phyloP scores from a whole-genome alignment of 2,888 invertebrate genomes.

The Drosophila putrida region DNA sequence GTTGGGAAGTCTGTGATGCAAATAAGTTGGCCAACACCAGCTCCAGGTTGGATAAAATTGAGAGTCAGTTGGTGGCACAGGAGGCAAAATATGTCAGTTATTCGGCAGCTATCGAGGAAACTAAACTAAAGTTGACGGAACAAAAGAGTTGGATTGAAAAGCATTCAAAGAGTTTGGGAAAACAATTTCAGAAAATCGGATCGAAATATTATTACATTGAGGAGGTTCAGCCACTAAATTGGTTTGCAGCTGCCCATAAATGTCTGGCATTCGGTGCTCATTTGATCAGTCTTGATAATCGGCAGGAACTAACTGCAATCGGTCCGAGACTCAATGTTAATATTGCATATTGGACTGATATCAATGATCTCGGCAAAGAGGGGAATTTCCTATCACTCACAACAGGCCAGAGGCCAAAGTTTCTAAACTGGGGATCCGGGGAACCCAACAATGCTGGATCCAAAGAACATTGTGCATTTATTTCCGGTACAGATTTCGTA shows the following conservation, averaged over 20 bases:
- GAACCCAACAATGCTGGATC: conserved; percentile 16
- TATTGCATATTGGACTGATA: conserved; percentile 20
- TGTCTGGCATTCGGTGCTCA: conserved; percentile 13
- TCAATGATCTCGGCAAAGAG: conserved; percentile 12
- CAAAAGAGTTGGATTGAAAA: not conserved
- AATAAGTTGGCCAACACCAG: conserved; percentile 6
- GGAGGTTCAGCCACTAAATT: conserved; percentile 2
- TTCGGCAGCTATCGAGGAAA: conserved; percentile 6
- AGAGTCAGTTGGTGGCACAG: conserved; percentile 11
- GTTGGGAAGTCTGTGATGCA: conserved; percentile 15
- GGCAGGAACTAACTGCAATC: conserved; percentile 20
- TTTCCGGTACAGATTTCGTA: rapidly evolving
- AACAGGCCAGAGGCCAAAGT: conserved; percentile 12
- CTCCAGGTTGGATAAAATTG: conserved; percentile 23
- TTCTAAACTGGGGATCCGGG: not conserved
- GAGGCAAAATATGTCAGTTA: not conserved
- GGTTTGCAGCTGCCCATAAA: conserved; percentile 24
- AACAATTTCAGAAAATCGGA: conserved; percentile 23
- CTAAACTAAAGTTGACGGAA: not conserved
- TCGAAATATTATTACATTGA: conserved; percentile 31
- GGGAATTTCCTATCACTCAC: conserved; percentile 13
- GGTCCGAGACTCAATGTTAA: not conserved
- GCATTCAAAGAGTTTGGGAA: rapidly evolving
- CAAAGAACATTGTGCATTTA: conserved; percentile 17
- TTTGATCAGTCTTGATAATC: conserved; percentile 5